A percentile compares a stretch with the other conserved stretches of the same genome.
Evolutionary conservation across 2,113 vertebrate genomes (phyloP).

Genomic region (Pollachius pollachius): DNA sequence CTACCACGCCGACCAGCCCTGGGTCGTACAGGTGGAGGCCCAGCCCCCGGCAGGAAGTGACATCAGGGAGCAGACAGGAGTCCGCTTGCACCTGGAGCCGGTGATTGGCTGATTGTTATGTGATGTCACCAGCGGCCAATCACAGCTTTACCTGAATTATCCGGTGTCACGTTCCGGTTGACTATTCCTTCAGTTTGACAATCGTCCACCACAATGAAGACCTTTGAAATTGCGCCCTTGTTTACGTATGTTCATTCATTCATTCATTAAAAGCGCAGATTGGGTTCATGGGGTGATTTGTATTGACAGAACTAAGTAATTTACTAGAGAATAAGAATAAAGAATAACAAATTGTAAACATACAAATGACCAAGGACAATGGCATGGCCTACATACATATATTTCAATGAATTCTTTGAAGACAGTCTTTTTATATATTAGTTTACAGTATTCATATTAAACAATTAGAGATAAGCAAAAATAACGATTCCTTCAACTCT

Average conservation of each 20-base stretch:
- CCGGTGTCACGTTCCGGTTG: neutral
- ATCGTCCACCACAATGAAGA: neutral
- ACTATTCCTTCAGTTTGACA: slow-evolving; percentile 7
- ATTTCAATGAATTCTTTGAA: neutral
- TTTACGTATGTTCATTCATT: slow-evolving; percentile 9
- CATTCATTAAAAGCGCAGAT: slow-evolving; percentile 7
- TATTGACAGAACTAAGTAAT: too few relatives aligned
- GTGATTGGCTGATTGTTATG: too few relatives aligned
- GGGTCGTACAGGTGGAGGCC: neutral
- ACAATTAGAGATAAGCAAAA: too few relatives aligned
- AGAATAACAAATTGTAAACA: too few relatives aligned
- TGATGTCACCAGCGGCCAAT: too few relatives aligned
- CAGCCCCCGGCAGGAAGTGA: neutral
- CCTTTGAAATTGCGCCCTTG: neutral
- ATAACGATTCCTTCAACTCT: too few relatives aligned
- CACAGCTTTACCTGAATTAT: slow-evolving; percentile 63
- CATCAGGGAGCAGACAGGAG: neutral
- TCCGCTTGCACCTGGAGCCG: slow-evolving; percentile 48
- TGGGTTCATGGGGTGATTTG: slow-evolving; percentile 22
- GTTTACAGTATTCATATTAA: neutral
- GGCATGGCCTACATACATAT: too few relatives aligned
- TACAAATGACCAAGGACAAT: too few relatives aligned
- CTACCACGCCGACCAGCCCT: slow-evolving; percentile 59
- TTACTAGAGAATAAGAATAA: too few relatives aligned
- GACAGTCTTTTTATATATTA: too few relatives aligned